Evolutionary conservation across 2,888 invertebrate species (phyloP).

Genomic region (Lathronympha strigana): DNA sequence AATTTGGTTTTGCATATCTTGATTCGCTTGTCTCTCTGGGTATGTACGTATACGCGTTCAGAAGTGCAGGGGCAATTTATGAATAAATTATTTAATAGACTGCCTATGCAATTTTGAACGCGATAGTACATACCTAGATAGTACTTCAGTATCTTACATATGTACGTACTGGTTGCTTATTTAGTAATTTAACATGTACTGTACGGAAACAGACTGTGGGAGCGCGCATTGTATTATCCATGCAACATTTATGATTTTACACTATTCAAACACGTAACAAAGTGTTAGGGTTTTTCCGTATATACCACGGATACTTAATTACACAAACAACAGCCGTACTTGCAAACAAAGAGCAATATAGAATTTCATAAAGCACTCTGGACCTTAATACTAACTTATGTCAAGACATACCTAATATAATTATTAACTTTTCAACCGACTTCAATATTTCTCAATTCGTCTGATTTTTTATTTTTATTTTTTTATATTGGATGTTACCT

Average conservation of each 20-base stretch:
- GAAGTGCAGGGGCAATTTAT: too few species aligned
- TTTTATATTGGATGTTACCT: too few species aligned
- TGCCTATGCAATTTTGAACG: too few species aligned
- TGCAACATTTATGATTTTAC: constrained; percentile 11
- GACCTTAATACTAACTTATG: constrained; percentile 2
- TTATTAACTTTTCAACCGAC: too few species aligned
- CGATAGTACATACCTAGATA: too few species aligned
- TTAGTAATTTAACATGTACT: neutral
- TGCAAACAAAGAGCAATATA: constrained; percentile 11
- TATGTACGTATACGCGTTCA: too few species aligned
- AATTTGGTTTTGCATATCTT: too few species aligned
- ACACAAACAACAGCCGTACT: neutral
- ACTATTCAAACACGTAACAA: constrained; percentile 11
- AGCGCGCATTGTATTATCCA: constrained; percentile 9
- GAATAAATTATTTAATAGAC: too few species aligned
- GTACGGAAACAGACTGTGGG: neutral
- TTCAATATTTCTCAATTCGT: too few species aligned
- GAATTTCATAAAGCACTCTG: neutral
- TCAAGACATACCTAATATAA: too few species aligned
- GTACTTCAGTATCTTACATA: neutral
- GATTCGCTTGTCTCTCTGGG: too few species aligned
- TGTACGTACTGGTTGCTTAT: neutral
- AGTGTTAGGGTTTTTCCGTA: constrained; percentile 6
- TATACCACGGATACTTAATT: neutral
- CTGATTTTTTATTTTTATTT: too few species aligned